These are phyloP conservation scores for Trididemnum clinides DNA, from an alignment of 23 tunicate species.

Conservation along the genomic window DNA sequence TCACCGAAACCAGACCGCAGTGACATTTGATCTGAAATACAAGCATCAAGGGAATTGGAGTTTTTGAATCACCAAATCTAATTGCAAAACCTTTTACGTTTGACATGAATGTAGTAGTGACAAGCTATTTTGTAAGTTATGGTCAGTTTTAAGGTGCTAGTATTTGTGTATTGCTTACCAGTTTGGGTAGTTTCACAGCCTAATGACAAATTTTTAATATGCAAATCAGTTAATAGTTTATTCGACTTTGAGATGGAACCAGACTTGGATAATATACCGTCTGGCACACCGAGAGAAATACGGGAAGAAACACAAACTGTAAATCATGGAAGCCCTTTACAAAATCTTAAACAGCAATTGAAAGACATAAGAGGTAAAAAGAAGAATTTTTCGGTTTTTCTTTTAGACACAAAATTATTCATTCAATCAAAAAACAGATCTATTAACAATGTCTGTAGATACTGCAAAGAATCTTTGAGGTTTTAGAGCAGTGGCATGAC, in stretches of 20 bases:
- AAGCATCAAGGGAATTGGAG: too few species aligned
- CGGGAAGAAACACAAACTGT: neutral
- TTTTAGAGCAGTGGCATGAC: too few species aligned
- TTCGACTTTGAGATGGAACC: neutral
- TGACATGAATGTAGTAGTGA: neutral
- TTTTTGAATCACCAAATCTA: neutral
- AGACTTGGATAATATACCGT: neutral
- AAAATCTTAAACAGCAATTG: neutral
- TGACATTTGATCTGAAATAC: too few species aligned
- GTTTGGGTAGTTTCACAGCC: neutral
- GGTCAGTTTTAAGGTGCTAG: neutral
- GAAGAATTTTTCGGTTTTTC: too few species aligned
- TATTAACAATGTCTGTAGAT: too few species aligned
- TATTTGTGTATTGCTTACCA: neutral
- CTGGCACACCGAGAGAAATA: neutral
- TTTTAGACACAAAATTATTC: too few species aligned
- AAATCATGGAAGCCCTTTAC: too few species aligned
- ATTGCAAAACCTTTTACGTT: neutral
- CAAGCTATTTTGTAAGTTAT: neutral
- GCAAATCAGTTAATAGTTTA: neutral
- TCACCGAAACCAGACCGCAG: conserved; percentile 8
- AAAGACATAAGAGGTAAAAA: neutral
- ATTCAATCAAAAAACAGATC: too few species aligned
- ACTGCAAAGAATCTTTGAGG: too few species aligned
- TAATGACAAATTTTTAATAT: neutral